Evolutionary conservation across 2,797 vertebrate species (phyloP).

Genomic region (Odontamblyopus lacepedii): DNA sequence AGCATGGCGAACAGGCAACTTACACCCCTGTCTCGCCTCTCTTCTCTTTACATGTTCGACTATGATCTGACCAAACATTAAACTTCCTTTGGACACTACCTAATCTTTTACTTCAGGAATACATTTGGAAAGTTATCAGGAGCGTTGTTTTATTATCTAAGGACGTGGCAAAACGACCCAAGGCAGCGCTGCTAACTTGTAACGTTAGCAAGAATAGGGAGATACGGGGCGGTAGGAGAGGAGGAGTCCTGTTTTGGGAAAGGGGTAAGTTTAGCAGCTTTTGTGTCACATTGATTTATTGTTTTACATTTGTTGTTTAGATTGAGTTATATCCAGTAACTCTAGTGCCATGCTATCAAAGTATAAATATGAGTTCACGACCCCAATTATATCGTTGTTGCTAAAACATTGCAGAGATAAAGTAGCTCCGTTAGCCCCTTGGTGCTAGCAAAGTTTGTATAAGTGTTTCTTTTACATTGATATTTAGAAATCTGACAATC

Average conservation of each 20-base stretch:
- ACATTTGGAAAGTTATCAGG: neutral
- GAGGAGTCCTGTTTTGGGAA: constrained; percentile 57
- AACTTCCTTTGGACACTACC: neutral
- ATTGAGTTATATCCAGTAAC: neutral
- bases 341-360: neutral
- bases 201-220: constrained; percentile 58
- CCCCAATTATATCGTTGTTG: neutral
- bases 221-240: constrained; percentile 53
- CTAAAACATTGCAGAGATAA: neutral
- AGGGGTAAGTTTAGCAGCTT: constrained; percentile 58
- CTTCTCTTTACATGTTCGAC: constrained; percentile 35
- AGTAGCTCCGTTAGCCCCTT: neutral
- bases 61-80: constrained; percentile 16
- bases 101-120: neutral
- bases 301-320: neutral
- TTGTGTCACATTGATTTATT: neutral
- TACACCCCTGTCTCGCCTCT: constrained; percentile 41
- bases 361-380: neutral
- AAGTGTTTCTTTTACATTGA: constrained; percentile 6
- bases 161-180: constrained; percentile 44
- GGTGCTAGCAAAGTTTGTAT: constrained; percentile 19
- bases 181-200: constrained; percentile 59
- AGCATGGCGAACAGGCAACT: constrained; percentile 70
- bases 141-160: constrained; percentile 3
- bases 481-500: neutral